phyloP scores from a whole-genome alignment of 2,888 invertebrate genomes.

The Troides aeacus region DNA sequence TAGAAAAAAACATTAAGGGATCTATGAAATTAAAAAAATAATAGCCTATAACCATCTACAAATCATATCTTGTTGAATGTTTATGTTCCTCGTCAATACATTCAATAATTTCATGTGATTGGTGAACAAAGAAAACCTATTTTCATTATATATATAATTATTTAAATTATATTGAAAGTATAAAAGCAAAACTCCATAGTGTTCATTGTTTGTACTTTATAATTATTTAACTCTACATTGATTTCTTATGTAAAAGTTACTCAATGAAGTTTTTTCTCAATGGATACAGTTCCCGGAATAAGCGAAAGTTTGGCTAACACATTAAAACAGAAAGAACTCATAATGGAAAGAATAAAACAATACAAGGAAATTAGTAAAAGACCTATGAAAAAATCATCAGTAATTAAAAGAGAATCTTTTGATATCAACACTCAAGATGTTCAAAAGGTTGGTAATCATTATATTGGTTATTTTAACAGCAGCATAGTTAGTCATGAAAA shows the following conservation, averaged over 20 bases:
- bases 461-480: background rate
- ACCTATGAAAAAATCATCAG: slow-evolving; percentile 56
- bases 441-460: slow-evolving; percentile 36
- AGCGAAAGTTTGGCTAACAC: slow-evolving; percentile 76
- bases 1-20: no score
- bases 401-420: slow-evolving; percentile 50
- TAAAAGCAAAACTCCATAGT: no score
- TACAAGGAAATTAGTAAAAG: slow-evolving; percentile 75
- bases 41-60: no score
- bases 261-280: background rate
- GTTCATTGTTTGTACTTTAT: background rate
- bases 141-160: no score
- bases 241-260: background rate
- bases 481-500: background rate
- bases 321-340: slow-evolving; percentile 69
- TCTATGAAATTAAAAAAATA: no score
- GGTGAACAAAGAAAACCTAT: no score
- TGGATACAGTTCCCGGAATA: slow-evolving; percentile 67
- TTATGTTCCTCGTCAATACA: no score
- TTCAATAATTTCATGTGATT: no score
- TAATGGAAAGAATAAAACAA: slow-evolving; percentile 75
- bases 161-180: no score
- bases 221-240: background rate
- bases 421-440: slow-evolving; percentile 39
- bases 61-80: no score